Percentiles rank a stretch among this genome's conserved stretches.
Conservation (phyloP, 2,888 invertebrate genomes). For the Limnephilus rhombicus region DNA sequence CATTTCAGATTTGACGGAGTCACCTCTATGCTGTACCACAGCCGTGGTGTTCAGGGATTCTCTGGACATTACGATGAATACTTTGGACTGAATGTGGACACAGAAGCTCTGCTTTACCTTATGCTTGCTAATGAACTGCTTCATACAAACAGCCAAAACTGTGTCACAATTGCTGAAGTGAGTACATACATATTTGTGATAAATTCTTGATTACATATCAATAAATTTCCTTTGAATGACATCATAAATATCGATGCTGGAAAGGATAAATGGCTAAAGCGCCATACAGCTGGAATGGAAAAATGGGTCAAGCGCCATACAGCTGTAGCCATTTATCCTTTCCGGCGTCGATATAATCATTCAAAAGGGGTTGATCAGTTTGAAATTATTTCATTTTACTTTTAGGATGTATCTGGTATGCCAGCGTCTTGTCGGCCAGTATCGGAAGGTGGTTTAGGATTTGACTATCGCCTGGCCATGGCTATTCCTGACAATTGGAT, state of each 20-base stretch:
- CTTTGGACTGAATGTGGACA: constrained; percentile 97
- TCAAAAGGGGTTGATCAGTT: neutral
- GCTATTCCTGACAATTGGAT: constrained; percentile 99
- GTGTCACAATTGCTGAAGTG: constrained; percentile 97
- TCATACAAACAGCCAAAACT: constrained; percentile 86
- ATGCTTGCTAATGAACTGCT: constrained; percentile 95
- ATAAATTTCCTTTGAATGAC: neutral
- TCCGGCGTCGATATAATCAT: neutral
- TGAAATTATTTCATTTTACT: neutral
- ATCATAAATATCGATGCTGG: neutral
- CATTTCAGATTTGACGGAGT: constrained; percentile 94
- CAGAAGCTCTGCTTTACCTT: constrained; percentile 95
- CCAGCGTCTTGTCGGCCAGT: constrained; percentile 97
- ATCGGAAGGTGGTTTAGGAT: constrained; percentile 95
- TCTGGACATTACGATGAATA: constrained; percentile 98
- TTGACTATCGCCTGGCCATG: constrained; percentile 99
- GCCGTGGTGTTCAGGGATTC: constrained; percentile 94
- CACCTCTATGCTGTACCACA: constrained; percentile 99
- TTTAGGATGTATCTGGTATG: constrained; percentile 98
- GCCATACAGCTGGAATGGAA: no score
- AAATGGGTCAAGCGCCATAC: no score
- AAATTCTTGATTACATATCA: neutral
- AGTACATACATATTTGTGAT: neutral
- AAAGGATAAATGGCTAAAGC: no score
- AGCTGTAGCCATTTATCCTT: no score